Conservation (phyloP, 2,113 vertebrate species). For the Smithornis capensis region DNA sequence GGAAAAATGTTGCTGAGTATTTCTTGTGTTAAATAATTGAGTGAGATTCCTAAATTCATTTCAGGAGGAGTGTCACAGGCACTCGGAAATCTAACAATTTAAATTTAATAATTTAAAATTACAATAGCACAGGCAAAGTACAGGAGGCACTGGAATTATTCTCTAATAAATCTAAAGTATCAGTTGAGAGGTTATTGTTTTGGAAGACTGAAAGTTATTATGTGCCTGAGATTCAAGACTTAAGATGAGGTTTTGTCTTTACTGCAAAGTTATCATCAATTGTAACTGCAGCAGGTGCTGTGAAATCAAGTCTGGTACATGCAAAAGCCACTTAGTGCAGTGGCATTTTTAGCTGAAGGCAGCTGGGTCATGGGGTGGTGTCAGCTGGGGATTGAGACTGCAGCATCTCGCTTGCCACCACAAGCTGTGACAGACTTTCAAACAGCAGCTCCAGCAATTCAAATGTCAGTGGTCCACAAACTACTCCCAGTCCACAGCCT, state of each 20-base stretch:
- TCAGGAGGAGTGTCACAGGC: neutral
- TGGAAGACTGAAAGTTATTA: neutral
- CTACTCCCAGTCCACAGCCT: neutral
- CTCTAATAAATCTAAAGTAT: neutral
- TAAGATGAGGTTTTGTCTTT: neutral
- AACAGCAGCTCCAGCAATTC: neutral
- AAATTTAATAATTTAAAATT: slow-evolving; percentile 41
- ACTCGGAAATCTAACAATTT: slow-evolving; percentile 26
- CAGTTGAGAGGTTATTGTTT: neutral
- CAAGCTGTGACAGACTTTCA: neutral
- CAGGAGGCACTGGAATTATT: neutral
- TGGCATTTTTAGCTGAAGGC: neutral
- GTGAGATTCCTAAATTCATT: slow-evolving; percentile 10
- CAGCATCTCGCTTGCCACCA: neutral
- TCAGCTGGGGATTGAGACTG: neutral
- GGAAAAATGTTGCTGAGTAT: slow-evolving; percentile 29
- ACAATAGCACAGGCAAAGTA: neutral
- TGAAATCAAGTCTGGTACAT: neutral
- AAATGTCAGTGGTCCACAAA: neutral
- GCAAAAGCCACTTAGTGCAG: neutral
- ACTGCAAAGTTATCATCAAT: neutral
- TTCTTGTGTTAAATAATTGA: slow-evolving; percentile 48
- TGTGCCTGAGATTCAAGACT: neutral
- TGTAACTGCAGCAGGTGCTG: neutral
- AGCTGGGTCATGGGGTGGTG: neutral